Base-by-base conservation (phyloP, 2,797 vertebrate genomes). In the Rhinatrema bivittatum region DNA sequence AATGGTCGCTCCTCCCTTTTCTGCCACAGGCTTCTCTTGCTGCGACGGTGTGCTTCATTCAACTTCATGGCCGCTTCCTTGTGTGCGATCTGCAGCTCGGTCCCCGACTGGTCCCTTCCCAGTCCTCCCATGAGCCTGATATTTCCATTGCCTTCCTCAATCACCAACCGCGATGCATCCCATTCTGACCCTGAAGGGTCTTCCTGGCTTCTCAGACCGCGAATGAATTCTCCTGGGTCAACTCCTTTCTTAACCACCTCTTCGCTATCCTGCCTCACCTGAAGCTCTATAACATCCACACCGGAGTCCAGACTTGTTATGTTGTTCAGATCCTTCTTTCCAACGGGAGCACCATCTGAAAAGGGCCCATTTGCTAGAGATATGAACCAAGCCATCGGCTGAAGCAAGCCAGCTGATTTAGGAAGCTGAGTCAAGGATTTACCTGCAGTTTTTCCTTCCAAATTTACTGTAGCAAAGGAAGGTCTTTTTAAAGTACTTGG, bases 271-370 rank as follows among this genome's bases (percentile, higher is more conserved):
- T 13, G 7, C 33, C 12, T 36, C 8, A 20, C 5, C 9, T 12
- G 28, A 5, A 13, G 22, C 11, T 38, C 47, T 17, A 41, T 7
- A 20, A 51, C 23, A 24, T 60, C 52, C 11, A 60, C 52, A 19
- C 51, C 52, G 7, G 57, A 60, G 15, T 56, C 48, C 26, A 51
- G 19, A n/a, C 45, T 56, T 21, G 43, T 21, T 13, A 44, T 39
- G 16, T 46, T 50, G 13, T 42, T 29, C 8, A 28, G 25, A 10
- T 51, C 36, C 25, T 41, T 16, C 6, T 17, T 33, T 25, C 26
- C 29, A 21, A 38, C 20, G 14, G 33, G 34, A 29, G 11, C 30
- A 6, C 31, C 29, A 18, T 34, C 52, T 5, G 45, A 38, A 9
- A 32, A 21, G 9, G 33, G 25, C 6, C 40, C 29, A 20, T 50